These are phyloP conservation scores for Luscinia luscinia DNA, from an alignment of 2,797 vertebrate species.

Conservation along the genomic window DNA sequence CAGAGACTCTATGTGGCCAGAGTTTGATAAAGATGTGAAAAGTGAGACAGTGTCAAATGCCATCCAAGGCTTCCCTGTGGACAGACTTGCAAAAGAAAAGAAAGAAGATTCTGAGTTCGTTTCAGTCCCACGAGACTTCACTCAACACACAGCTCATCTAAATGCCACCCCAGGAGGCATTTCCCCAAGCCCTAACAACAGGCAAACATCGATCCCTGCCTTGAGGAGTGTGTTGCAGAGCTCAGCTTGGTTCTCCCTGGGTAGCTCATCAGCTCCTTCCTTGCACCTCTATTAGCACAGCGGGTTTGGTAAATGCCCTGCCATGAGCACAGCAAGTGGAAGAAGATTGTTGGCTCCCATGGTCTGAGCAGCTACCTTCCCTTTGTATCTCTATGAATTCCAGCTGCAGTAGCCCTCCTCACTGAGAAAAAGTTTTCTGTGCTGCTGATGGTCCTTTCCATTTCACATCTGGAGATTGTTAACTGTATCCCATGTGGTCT, in stretches of 20 bases:
- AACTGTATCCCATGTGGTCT: slow-evolving; percentile 33
- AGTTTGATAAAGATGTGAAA: not conserved
- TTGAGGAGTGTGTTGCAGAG: not conserved
- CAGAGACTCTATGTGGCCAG: not conserved
- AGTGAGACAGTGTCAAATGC: slow-evolving; percentile 20
- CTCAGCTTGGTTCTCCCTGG: not conserved
- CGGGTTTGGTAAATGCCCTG: not conserved
- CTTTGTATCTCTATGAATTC: not conserved
- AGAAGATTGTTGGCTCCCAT: not conserved
- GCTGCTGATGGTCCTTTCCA: not conserved
- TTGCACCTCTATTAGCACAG: not conserved
- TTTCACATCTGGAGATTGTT: slow-evolving; percentile 62
- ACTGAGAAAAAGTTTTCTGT: not conserved
- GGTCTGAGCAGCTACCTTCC: not conserved
- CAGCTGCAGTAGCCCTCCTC: not conserved
- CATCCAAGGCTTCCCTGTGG: not conserved
- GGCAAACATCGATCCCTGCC: not conserved
- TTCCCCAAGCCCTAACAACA: not conserved
- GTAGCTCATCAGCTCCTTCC: not conserved
- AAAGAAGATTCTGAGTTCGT: not conserved
- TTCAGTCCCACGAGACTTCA: not conserved
- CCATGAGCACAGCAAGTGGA: not conserved
- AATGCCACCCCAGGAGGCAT: not conserved
- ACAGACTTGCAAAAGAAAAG: not conserved
- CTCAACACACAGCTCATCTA: not conserved